A percentile compares a stretch with the other conserved stretches of the same genome.
These are phyloP conservation scores for Philhelius pedissequus DNA, from an alignment of 2,888 invertebrate genomes.

Conservation along the genomic window DNA sequence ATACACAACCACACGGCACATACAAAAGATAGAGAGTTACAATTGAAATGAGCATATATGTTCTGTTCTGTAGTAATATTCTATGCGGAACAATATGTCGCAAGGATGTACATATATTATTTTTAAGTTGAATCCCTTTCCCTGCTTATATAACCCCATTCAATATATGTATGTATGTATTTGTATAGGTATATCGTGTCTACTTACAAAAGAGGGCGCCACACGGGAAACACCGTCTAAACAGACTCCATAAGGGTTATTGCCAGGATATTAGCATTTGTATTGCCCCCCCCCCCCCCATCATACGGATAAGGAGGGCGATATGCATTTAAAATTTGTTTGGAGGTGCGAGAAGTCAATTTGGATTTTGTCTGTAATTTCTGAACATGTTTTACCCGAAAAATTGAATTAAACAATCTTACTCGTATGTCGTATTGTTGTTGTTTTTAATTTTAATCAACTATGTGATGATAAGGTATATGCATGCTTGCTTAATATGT, in stretches of 20 bases:
- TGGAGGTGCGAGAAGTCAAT: neutral
- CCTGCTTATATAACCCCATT: neutral
- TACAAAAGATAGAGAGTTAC: neutral
- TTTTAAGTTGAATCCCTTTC: slow-evolving; percentile 51
- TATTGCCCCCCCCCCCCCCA: slow-evolving; percentile 43
- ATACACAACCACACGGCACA: slow-evolving; percentile 5
- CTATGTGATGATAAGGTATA: slow-evolving; percentile 56
- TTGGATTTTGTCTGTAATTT: slow-evolving; percentile 35
- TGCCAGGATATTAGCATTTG: slow-evolving; percentile 66
- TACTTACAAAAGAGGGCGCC: too few species aligned
- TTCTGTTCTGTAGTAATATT: slow-evolving; percentile 52
- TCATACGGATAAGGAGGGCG: neutral
- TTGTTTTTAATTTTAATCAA: slow-evolving; percentile 59
- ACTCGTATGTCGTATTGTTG: slow-evolving; percentile 47
- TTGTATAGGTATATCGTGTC: too few species aligned
- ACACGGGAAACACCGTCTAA: slow-evolving; percentile 26
- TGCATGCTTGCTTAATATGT: neutral
- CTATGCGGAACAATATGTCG: slow-evolving; percentile 61
- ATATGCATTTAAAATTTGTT: slow-evolving; percentile 14
- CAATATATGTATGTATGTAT: too few species aligned
- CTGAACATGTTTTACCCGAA: slow-evolving; percentile 28
- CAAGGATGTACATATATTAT: slow-evolving; percentile 57
- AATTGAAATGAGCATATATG: slow-evolving; percentile 61
- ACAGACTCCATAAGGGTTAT: slow-evolving; percentile 67
- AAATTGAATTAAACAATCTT: slow-evolving; percentile 34